Evolutionary conservation across 2,888 invertebrate species (phyloP).

Genomic region (Melanostoma mellinum): DNA sequence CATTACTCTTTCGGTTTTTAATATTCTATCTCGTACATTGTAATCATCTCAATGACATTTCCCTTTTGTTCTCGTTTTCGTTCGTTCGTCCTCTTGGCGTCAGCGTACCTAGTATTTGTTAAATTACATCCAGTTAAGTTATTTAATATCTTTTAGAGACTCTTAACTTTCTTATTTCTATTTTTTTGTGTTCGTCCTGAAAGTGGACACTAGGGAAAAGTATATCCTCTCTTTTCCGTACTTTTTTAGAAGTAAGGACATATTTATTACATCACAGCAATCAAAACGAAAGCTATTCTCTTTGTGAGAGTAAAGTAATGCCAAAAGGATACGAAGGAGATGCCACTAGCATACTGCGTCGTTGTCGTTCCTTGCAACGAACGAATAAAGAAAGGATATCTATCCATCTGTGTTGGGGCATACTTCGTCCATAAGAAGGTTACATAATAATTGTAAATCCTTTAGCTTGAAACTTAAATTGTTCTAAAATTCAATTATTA

Average conservation of each 20-base stretch:
- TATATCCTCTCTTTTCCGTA: slow-evolving; percentile 19
- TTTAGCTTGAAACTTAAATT: slow-evolving; percentile 68
- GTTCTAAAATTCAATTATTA: slow-evolving; percentile 69
- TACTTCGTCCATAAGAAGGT: slow-evolving; percentile 1
- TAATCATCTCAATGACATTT: slow-evolving; percentile 25
- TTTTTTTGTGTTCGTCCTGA: slow-evolving; percentile 12
- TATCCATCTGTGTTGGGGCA: slow-evolving; percentile 15
- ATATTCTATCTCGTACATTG: slow-evolving; percentile 4
- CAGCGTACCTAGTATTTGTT: slow-evolving; percentile 19
- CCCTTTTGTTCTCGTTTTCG: background rate
- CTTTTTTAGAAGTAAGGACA: slow-evolving; percentile 34
- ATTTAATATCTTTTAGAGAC: slow-evolving; percentile 56
- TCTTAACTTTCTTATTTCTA: slow-evolving; percentile 14
- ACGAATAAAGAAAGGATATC: slow-evolving; percentile 32
- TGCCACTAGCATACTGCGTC: slow-evolving; percentile 17
- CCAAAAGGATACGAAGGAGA: slow-evolving; percentile 36
- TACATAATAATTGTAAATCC: slow-evolving; percentile 40
- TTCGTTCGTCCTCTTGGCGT: background rate
- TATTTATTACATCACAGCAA: slow-evolving; percentile 66
- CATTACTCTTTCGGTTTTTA: slow-evolving; percentile 11
- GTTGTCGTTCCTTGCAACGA: slow-evolving; percentile 6
- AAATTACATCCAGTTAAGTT: slow-evolving; percentile 48
- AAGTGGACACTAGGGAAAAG: slow-evolving; percentile 42
- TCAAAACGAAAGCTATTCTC: slow-evolving; percentile 65
- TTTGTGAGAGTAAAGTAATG: slow-evolving; percentile 36